These are phyloP conservation scores for Manacus vitellinus DNA, from an alignment of 2,113 vertebrate genomes.

Conservation along the genomic window DNA sequence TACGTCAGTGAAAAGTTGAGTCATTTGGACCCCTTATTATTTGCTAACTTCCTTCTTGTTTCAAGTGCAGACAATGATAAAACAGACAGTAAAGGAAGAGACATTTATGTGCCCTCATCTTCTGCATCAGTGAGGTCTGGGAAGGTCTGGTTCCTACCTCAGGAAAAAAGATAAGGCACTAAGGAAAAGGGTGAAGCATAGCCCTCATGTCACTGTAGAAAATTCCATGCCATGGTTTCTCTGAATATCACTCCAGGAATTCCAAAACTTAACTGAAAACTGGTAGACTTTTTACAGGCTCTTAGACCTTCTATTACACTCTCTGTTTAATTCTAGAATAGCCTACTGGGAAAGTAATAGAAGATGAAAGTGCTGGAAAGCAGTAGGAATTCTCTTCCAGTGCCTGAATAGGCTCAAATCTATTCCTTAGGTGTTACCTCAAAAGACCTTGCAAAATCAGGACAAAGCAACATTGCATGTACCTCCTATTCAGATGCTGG, in stretches of 20 bases:
- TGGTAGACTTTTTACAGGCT: not conserved
- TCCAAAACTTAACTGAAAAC: not conserved
- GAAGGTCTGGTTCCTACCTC: not conserved
- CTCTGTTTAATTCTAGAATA: not conserved
- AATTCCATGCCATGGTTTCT: not conserved
- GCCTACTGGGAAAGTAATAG: not conserved
- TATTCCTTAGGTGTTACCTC: not conserved
- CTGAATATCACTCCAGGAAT: not conserved
- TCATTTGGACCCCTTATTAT: not conserved
- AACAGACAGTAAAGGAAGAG: not conserved
- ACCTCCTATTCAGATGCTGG: not conserved
- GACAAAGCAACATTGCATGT: not conserved
- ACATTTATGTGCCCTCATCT: not conserved
- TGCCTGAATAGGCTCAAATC: not conserved
- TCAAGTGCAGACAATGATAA: not conserved
- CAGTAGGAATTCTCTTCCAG: not conserved
- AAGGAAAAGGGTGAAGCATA: not conserved
- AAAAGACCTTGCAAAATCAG: not conserved
- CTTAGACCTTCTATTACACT: not conserved
- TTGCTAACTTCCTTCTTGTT: not conserved
- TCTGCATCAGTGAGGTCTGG: accelerated
- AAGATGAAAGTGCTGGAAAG: not conserved
- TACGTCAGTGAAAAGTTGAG: not conserved
- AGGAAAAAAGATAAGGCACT: not conserved
- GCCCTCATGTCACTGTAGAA: not conserved